Base-by-base conservation (phyloP, 2,888 invertebrate genomes). In the Scaptomyza caliginosa region DNA sequence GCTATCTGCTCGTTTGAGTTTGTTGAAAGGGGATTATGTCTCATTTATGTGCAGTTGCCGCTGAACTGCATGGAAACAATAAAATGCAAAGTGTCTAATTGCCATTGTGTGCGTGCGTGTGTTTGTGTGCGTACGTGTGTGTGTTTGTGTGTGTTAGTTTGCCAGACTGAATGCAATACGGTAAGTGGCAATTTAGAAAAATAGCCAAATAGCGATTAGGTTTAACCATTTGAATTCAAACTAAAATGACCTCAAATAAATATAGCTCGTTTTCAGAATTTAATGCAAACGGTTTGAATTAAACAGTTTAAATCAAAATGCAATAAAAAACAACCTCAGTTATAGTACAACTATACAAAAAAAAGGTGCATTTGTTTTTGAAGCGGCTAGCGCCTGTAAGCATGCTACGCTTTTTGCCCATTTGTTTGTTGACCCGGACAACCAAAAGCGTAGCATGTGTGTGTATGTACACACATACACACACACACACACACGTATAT, bases 401-500 rank as follows among this genome's bases (percentile, higher is more conserved):
- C 72, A 77, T 68, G 72, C 75, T 67, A 74, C 40, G 59, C 51
- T 70, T 65, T 73, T 67, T 71, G 58, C 58, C 50, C 60, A 74
- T 74, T 66, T 74, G 71, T 77, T 77, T 77, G 59, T 71, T 75
- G 73, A 75, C 74, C 67, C 74, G 67, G 46, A 70, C 62, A 63
- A 54, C 42, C 56, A 66, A 65, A 73, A 62, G 55, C 60, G 51
- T 43, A 26, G 56, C 51, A 48, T 52, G 42, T 36, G 36, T 48
- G 38, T 43, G 23, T 50, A 30, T 38, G 39, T 40, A 43, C 17
- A 43, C 11, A 13, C 13, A n/a, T 8, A 34, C 34, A 34, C 16
- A 11, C 26, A 26, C 26, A 28, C 10, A 28, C n/a, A n/a, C n/a
- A 30, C 2, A 26, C 26, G 11, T 11, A 11, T 30, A 17, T 39